A percentile compares a stretch with the other conserved stretches of the same genome.
These are phyloP conservation scores for Buathra laborator DNA, from an alignment of 2,888 invertebrate genomes.

Conservation along the genomic window DNA sequence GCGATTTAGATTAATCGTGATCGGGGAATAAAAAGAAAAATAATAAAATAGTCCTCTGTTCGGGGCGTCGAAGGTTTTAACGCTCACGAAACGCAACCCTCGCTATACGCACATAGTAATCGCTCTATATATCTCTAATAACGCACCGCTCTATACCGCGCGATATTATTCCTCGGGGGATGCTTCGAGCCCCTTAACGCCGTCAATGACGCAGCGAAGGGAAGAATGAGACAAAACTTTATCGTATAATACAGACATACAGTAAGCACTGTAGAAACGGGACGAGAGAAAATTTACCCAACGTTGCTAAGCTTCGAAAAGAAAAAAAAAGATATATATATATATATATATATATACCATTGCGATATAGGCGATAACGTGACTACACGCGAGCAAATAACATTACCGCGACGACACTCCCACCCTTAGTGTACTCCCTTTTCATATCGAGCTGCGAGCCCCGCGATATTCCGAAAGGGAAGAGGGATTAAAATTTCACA, in stretches of 20 bases:
- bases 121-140: neutral
- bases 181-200: constrained; percentile 40
- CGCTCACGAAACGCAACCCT: constrained; percentile 12
- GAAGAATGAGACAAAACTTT: no score
- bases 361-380: constrained; percentile 49
- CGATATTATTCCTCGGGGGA: constrained; percentile 55
- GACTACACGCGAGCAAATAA: constrained; percentile 55
- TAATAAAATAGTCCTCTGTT: no score
- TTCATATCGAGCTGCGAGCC: neutral
- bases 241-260: neutral
- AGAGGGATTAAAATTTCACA: constrained; percentile 35
- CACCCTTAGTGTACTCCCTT: neutral
- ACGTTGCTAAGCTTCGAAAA: constrained; percentile 17
- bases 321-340: no score
- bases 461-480: constrained; percentile 12
- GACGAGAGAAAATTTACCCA: constrained; percentile 36
- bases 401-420: constrained; percentile 41
- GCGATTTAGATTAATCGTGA: neutral
- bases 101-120: constrained; percentile 18
- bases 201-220: constrained; percentile 29
- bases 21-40: neutral
- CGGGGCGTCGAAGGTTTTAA: neutral
- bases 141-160: constrained; percentile 11
- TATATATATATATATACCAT: neutral
- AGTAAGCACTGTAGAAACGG: neutral